These are phyloP conservation scores for Seriola quinqueradiata DNA, from an alignment of 2,113 vertebrate genomes.

Conservation along the genomic window DNA sequence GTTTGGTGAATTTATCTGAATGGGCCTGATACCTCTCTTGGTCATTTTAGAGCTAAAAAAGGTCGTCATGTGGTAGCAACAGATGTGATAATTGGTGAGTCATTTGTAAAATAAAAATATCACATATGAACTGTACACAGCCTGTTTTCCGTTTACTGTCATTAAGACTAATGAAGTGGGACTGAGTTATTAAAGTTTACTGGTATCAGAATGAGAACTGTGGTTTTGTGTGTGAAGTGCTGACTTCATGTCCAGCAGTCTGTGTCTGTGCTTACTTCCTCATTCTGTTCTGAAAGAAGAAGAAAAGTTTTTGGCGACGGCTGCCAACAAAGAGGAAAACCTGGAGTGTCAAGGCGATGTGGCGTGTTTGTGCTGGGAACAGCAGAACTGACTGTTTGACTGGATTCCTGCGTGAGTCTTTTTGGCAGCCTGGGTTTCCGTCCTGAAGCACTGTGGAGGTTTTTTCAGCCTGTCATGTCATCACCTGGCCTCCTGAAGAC, in stretches of 20 bases:
- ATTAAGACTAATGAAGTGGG: background rate
- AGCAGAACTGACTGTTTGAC: constrained; percentile 74
- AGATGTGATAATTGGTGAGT: no score
- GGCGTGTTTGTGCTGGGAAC: constrained; percentile 52
- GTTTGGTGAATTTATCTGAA: no score
- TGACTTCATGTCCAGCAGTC: constrained; percentile 23
- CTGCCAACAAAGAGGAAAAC: constrained; percentile 58
- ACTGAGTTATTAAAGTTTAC: background rate
- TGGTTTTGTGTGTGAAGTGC: background rate
- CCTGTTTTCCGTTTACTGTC: background rate
- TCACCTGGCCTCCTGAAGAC: constrained; percentile 63
- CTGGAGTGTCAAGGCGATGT: constrained; percentile 55
- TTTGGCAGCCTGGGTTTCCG: constrained; percentile 82
- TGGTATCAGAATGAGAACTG: background rate
- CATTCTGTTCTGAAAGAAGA: background rate
- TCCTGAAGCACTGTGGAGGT: constrained; percentile 64
- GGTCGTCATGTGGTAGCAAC: no score
- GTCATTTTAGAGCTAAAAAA: no score
- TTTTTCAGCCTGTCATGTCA: constrained; percentile 70
- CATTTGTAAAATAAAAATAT: no score
- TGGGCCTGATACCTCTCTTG: no score
- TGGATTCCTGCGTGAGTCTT: constrained; percentile 77
- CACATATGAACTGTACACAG: no score
- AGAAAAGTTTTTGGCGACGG: constrained; percentile 44
- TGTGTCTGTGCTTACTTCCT: constrained; percentile 10